phyloP scores from a whole-genome alignment of 2,888 invertebrate species.

The Kryphioiulus occultus region DNA sequence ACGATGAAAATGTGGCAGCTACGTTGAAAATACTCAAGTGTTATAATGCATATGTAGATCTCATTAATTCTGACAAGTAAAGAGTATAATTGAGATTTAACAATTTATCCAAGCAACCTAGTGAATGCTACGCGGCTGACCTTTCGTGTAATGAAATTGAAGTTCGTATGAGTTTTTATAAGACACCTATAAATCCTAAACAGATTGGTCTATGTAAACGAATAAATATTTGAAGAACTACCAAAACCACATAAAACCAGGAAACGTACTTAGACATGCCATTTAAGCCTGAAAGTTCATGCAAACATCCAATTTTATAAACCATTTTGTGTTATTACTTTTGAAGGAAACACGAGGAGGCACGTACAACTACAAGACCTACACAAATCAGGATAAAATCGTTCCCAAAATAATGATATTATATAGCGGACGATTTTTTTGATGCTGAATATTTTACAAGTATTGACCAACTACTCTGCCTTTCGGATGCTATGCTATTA shows the following conservation, averaged over 20 bases:
- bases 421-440: not conserved
- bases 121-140: too few species aligned
- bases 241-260: not conserved
- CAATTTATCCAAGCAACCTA: too few species aligned
- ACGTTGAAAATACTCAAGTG: too few species aligned
- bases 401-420: conserved; percentile 2
- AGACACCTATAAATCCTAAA: not conserved
- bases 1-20: too few species aligned
- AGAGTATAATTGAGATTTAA: too few species aligned
- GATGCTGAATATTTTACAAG: not conserved
- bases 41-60: too few species aligned
- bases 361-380: not conserved
- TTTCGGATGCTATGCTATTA: not conserved
- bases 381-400: conserved; percentile 13
- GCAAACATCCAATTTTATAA: not conserved
- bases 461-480: not conserved
- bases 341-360: not conserved
- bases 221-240: not conserved
- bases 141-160: too few species aligned
- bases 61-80: too few species aligned
- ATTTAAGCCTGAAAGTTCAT: not conserved
- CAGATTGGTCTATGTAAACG: not conserved
- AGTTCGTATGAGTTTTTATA: not conserved
- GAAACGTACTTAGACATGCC: not conserved
- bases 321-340: not conserved